Evolutionary conservation across 2,797 vertebrate species (phyloP).

Genomic region (Rhinophrynus dorsalis): DNA sequence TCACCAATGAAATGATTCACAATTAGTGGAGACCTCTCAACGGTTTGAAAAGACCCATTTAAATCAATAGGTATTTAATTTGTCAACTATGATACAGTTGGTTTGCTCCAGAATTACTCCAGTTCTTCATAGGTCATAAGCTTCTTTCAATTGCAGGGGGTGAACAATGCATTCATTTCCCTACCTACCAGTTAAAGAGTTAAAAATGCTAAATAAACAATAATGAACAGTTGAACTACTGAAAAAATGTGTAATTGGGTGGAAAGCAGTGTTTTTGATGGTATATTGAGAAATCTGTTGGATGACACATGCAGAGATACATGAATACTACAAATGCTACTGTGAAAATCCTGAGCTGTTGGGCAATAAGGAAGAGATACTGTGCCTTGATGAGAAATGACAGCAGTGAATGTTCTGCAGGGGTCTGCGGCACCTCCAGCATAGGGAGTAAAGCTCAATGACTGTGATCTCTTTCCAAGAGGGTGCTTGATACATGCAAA

Average conservation of each 20-base stretch:
- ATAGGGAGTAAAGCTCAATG: not conserved
- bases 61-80: no score
- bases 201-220: no score
- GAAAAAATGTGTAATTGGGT: not conserved
- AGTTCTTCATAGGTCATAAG: no score
- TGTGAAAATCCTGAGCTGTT: not conserved
- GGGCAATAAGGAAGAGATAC: slow-evolving; percentile 1
- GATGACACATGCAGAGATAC: slow-evolving; percentile 34
- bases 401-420: slow-evolving; percentile 1
- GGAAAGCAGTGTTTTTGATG: slow-evolving; percentile 30
- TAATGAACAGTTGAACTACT: no score
- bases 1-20: no score
- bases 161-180: no score
- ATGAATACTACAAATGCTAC: slow-evolving; percentile 16
- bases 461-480: not conserved
- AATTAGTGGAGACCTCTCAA: no score
- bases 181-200: no score
- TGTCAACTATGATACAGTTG: no score
- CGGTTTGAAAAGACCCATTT: no score
- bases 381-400: slow-evolving; percentile 4
- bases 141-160: no score
- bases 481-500: not conserved
- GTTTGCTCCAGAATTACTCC: no score
- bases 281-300: slow-evolving; percentile 14
- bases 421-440: not conserved